These are phyloP conservation scores for Pholis gunnellus DNA, from an alignment of 2,113 vertebrate genomes.

Conservation along the genomic window DNA sequence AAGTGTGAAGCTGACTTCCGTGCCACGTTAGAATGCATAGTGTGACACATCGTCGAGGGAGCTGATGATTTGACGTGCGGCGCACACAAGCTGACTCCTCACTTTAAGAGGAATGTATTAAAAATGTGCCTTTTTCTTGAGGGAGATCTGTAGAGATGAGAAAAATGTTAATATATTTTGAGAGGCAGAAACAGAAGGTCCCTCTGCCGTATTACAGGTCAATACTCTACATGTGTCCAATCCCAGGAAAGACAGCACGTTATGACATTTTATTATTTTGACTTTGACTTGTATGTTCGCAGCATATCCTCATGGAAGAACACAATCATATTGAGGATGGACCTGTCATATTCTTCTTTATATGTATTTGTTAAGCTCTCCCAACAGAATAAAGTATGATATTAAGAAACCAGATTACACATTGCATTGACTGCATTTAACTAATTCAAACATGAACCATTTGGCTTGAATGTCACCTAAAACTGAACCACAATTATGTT, in stretches of 20 bases:
- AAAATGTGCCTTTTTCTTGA: neutral
- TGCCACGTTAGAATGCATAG: neutral
- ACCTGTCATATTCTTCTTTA: neutral
- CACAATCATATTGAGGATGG: neutral
- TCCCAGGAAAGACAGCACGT: conserved; percentile 1
- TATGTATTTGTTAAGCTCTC: neutral
- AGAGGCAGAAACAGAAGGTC: conserved; percentile 14
- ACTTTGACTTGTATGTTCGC: conserved; percentile 4
- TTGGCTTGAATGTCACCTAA: neutral
- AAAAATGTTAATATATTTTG: conserved; percentile 46
- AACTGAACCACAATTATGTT: neutral
- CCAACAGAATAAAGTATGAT: neutral
- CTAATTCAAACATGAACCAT: neutral
- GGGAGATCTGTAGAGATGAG: conserved; percentile 25
- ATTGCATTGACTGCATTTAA: neutral
- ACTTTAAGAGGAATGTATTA: conserved; percentile 15
- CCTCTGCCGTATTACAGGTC: conserved; percentile 8
- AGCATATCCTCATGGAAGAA: neutral
- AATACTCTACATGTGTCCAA: neutral
- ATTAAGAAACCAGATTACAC: neutral
- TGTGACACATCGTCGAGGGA: conserved; percentile 27
- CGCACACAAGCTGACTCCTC: conserved; percentile 5
- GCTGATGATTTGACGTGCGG: conserved; percentile 38
- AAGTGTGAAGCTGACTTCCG: conserved; percentile 5
- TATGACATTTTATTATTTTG: conserved; percentile 14